Evolutionary conservation across 2,888 invertebrate species (phyloP).

Genomic region (Tridacna gigas): DNA sequence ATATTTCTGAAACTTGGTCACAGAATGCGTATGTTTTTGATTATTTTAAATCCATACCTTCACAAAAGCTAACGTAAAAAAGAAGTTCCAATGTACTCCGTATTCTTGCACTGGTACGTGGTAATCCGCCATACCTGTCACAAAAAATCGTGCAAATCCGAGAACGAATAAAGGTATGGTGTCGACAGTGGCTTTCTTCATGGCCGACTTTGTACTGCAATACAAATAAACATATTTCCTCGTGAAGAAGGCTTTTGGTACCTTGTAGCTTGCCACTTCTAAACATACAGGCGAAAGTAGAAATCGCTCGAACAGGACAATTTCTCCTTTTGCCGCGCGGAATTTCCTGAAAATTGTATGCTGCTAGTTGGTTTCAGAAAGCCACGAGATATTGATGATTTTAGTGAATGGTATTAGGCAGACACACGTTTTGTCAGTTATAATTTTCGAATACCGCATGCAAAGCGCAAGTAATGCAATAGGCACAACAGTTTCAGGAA

Average conservation of each 20-base stretch:
- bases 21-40: background rate
- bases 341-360: too few relatives aligned
- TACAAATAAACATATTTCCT: background rate
- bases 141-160: conserved; percentile 83
- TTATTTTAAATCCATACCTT: conserved; percentile 86
- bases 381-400: too few relatives aligned
- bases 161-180: conserved; percentile 83
- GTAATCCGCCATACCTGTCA: conserved; percentile 89
- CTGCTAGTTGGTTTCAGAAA: too few relatives aligned
- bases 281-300: background rate
- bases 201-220: conserved; percentile 11
- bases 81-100: conserved; percentile 99
- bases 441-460: too few relatives aligned
- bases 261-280: background rate
- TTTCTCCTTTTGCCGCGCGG: background rate
- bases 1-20: background rate
- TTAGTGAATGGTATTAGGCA: too few relatives aligned
- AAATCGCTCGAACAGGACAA: background rate
- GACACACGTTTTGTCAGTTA: too few relatives aligned
- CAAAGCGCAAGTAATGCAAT: too few relatives aligned
- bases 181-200: conserved; percentile 40
- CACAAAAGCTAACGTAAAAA: conserved; percentile 94
- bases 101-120: conserved; percentile 95
- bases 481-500: too few relatives aligned
- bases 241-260: background rate